Base-by-base conservation (phyloP, 1,140 invertebrate species). In the Theocolax elegans region DNA sequence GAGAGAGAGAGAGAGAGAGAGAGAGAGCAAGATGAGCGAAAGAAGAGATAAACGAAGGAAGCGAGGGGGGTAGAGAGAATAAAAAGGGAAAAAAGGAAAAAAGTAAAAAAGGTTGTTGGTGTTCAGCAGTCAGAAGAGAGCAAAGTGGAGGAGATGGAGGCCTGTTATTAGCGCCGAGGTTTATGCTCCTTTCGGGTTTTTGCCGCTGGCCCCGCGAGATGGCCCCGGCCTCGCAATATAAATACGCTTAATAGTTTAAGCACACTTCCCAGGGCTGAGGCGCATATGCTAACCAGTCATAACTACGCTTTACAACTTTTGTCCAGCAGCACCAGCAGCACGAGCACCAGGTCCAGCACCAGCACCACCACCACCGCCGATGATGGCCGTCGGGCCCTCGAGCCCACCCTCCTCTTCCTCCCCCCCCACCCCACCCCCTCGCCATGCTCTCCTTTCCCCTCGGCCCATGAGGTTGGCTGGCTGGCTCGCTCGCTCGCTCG, bases 181-280 rank as follows among this genome's bases (percentile, higher is more conserved):
- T 62, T 62, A 62, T 62, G 58, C 58, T 42, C 76, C 72, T 76
- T 79, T 79, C 74, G 68, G 71, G 67, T 79, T 79, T 80, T 76
- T 79, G 75, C 74, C 66, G 71, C 72, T 77, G 75, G 76, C 74
- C 64, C 76, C 75, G 74, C 68, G 76, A 82, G 79, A 83, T 76
- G 81, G 75, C 72, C 77, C 76, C 75, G 76, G 77, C 75, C 75
- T 81, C 79, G 81, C 80, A 85, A 84, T 85, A 85, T 85, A 84
- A 85, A 85, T 85, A 85, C 83, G 79, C 79, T 84, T 84, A 83
- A 85, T 85, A 84, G 83, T 84, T 85, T 85, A 84, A 84, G 83
- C 81, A 83, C 81, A 83, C 80, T 78, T 78, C 76, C 75, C 71
- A 75, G 75, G 40, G 25, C n/a, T 48, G 76, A 72, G 69, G 77